A percentile compares a stretch with the other conserved stretches of the same genome.
phyloP scores from a whole-genome alignment of 92 coral and sea anemone species.

The Palythoa heliodiscus region DNA sequence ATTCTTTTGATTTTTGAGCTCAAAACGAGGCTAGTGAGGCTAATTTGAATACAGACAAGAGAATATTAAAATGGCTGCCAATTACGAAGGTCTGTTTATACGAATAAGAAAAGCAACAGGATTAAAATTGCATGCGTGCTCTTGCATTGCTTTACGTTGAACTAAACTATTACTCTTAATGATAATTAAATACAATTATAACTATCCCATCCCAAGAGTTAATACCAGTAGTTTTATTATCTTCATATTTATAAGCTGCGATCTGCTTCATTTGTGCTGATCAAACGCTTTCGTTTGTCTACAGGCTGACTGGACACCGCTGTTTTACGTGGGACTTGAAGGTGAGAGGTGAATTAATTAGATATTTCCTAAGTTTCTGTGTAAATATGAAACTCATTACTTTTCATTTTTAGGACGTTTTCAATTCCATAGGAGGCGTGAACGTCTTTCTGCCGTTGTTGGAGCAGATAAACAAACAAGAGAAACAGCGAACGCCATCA shows the following conservation, averaged over 20 bases:
- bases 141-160: too few relatives aligned
- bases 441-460: constrained; percentile 88
- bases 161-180: not conserved
- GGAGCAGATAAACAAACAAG: constrained; percentile 74
- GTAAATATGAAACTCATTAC: not conserved
- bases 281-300: not conserved
- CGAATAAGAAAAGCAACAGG: too few relatives aligned
- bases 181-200: too few relatives aligned
- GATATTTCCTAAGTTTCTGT: not conserved
- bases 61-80: too few relatives aligned
- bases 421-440: constrained; percentile 92
- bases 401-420: constrained; percentile 69
- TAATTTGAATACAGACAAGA: too few relatives aligned
- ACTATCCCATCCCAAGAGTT: too few relatives aligned
- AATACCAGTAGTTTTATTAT: not conserved
- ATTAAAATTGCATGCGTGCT: too few relatives aligned
- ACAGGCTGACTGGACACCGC: constrained; percentile 84
- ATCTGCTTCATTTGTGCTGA: not conserved
- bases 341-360: constrained; percentile 49
- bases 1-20: too few relatives aligned
- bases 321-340: constrained; percentile 92
- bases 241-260: too few relatives aligned
- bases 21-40: too few relatives aligned
- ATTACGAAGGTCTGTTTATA: too few relatives aligned
- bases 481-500: constrained; percentile 2